phyloP scores from a whole-genome alignment of 2,888 invertebrate species.

The Cephus pulcher region DNA sequence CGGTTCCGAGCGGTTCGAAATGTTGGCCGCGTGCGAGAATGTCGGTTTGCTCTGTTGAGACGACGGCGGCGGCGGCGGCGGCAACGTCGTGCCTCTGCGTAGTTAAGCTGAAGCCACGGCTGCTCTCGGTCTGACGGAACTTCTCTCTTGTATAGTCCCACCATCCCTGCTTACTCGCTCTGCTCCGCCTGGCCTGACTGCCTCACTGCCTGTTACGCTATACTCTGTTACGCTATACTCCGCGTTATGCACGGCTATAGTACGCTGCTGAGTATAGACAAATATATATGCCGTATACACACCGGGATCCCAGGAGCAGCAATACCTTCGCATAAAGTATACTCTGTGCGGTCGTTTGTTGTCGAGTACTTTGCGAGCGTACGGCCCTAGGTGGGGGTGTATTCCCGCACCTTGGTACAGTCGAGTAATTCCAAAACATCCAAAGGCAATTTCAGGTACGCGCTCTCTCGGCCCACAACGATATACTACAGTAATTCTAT shows the following conservation, averaged over 20 bases:
- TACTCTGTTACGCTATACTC: neutral
- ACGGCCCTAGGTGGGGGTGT: neutral
- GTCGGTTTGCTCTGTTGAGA: conserved; percentile 11
- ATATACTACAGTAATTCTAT: neutral
- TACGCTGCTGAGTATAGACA: neutral
- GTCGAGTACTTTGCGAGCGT: neutral
- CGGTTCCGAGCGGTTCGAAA: conserved; percentile 1
- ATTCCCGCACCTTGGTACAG: neutral
- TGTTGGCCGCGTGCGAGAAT: conserved; percentile 18
- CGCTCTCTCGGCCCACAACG: neutral
- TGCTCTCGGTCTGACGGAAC: conserved; percentile 23
- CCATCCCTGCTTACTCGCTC: conserved; percentile 6
- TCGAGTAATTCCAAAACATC: conserved; percentile 1
- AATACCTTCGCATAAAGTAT: conserved; percentile 1
- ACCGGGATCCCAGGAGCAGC: neutral
- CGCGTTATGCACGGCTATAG: neutral
- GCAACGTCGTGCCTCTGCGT: conserved; percentile 24
- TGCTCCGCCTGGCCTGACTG: neutral
- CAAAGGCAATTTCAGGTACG: neutral
- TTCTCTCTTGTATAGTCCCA: conserved; percentile 3
- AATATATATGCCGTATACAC: neutral
- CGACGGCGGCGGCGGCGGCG: conserved; percentile 4
- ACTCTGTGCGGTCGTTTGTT: neutral
- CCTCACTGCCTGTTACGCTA: neutral
- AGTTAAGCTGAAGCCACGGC: conserved; percentile 33